Base-by-base conservation (phyloP, 2,113 vertebrate genomes). In the Choloepus hoffmanni region DNA sequence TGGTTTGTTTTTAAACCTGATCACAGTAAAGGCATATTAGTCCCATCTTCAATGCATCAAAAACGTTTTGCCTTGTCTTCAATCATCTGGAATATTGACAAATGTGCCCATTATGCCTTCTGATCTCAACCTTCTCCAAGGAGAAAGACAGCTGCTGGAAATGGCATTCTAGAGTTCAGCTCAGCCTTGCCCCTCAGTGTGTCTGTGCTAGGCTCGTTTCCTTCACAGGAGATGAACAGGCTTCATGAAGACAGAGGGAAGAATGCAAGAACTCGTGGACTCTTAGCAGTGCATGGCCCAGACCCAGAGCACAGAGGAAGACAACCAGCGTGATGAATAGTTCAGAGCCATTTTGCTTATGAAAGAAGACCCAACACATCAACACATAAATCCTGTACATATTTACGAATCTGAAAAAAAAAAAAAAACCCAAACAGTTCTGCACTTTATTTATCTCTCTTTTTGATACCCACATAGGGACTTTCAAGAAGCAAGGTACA, bases 1-100 rank as follows among this genome's bases (percentile, higher is more conserved):
- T 78, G 60, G 28, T 87, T 50, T 79, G 53, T 94, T 88, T 89
- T 81, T 14, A 88, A 92, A 53, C 63, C 24, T 82, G 2, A 62
- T n/a, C 63, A 89, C 73, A 76, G 15, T 92, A 48, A 50, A 79
- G 60, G 74, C 68, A 33, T 82, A 23, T 85, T 48, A 43, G 43
- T 86, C 30, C 36, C 43, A 65, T 43, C 43, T 58, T n/a, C n/a
- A 43, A 63, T 74, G 9, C 36, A 45, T 90, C 30, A 48, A 58
- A 60, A 76, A 60, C 26, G 65, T 76, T 74, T 83, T 78, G n/a
- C 7, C 15, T 76, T 81, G 84, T 58, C 40, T 72, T 87, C 26
- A 48, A 12, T 12, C 11, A 2, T 18, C 53, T 63, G 67, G 48
- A 85, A 55, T 6, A 33, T n/a, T 89, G 73, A 40, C 79, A 77